These are phyloP conservation scores for Trachelus troglodyta DNA, from an alignment of 2,888 invertebrate species.

Conservation along the genomic window DNA sequence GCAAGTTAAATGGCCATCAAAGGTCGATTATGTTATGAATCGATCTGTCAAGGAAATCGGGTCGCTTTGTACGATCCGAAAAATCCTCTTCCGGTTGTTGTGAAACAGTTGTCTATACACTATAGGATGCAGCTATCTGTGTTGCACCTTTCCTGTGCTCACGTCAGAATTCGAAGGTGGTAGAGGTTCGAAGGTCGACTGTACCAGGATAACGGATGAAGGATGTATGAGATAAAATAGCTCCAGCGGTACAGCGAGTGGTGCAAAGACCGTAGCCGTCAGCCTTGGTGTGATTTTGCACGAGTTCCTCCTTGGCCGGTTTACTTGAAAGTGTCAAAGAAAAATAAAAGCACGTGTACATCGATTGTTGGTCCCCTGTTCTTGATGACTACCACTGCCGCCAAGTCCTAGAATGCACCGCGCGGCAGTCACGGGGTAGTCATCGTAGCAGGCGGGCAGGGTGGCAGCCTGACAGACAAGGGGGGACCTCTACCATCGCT, in stretches of 20 bases:
- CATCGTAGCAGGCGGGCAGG: constrained; percentile 7
- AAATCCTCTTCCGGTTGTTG: not conserved
- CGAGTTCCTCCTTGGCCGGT: not conserved
- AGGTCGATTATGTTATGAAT: not conserved
- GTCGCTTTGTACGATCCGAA: not conserved
- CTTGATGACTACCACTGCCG: not conserved
- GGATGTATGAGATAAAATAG: not conserved
- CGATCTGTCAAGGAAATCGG: not conserved
- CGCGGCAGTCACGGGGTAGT: not conserved
- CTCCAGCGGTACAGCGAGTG: not conserved
- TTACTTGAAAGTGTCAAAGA: not conserved
- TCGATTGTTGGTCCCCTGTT: not conserved
- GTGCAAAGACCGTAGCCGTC: not conserved
- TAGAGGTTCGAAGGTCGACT: not conserved
- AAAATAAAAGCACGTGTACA: not conserved
- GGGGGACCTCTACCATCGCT: constrained; percentile 24
- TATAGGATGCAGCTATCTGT: not conserved
- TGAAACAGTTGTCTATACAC: not conserved
- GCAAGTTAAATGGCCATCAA: not conserved
- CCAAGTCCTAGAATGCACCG: not conserved
- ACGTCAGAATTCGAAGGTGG: not conserved
- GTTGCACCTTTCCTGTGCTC: not conserved
- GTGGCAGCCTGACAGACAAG: constrained; percentile 2
- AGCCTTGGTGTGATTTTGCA: not conserved
- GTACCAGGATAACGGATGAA: not conserved